Conservation (phyloP, 1,140 invertebrate genomes). For the Ladona fulva region DNA sequence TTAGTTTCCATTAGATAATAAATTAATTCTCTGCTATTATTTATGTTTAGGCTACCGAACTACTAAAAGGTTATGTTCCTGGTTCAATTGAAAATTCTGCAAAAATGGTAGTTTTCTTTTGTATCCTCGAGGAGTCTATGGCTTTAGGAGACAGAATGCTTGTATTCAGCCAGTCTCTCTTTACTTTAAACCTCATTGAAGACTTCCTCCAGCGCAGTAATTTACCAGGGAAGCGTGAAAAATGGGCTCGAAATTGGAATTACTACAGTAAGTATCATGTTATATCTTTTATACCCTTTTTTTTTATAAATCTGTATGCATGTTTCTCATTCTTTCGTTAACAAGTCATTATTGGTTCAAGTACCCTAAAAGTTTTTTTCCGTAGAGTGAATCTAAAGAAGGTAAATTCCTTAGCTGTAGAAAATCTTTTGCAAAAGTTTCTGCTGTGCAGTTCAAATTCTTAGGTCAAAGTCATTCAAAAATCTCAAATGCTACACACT, state of each 20-base stretch:
- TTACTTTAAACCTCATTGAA: conserved; percentile 95
- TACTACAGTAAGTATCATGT: conserved; percentile 81
- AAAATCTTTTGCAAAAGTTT: no score
- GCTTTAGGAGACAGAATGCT: conserved; percentile 79
- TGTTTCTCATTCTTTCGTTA: no score
- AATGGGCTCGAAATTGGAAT: conserved; percentile 78
- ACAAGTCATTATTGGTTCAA: no score
- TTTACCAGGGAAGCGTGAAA: conserved; percentile 60
- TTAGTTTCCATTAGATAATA: not conserved
- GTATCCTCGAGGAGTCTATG: conserved; percentile 84
- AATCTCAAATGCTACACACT: no score
- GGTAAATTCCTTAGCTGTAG: no score
- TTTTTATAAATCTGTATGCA: no score
- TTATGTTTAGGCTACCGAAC: conserved; percentile 58
- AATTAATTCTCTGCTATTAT: conserved; percentile 16
- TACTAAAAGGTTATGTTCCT: conserved; percentile 79
- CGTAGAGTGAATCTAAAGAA: no score
- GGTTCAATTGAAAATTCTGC: conserved; percentile 87
- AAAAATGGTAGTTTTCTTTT: conserved; percentile 92
- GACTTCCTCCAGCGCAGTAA: conserved; percentile 75
- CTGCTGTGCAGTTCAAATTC: no score
- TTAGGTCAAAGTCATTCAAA: no score
- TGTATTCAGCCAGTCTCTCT: conserved; percentile 94
- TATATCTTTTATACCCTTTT: no score
- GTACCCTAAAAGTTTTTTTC: no score